Conservation (phyloP, 1,140 invertebrate genomes). For the Heliothis virescens region DNA sequence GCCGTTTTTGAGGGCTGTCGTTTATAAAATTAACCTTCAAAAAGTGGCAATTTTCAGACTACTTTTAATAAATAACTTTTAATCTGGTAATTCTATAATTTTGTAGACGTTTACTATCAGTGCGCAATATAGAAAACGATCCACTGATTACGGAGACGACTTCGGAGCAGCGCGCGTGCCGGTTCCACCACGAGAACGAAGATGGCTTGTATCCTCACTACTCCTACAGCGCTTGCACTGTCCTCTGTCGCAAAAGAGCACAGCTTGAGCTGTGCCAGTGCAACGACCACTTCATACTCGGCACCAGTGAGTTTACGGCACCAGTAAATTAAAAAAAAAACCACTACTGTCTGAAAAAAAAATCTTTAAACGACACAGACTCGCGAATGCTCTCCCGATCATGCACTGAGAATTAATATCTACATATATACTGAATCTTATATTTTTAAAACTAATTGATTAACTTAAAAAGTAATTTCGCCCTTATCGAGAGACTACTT, state of each 20-base stretch:
- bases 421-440: too few species aligned
- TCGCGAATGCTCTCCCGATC: too few species aligned
- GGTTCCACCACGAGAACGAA: constrained; percentile 88
- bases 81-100: neutral
- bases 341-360: constrained; percentile 63
- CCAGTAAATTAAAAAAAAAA: constrained; percentile 53
- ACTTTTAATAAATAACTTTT: neutral
- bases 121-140: constrained; percentile 88
- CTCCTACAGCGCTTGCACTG: constrained; percentile 89
- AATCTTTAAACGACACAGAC: too few species aligned
- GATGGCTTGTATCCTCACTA: constrained; percentile 88
- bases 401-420: too few species aligned
- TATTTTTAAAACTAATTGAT: too few species aligned
- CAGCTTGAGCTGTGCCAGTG: constrained; percentile 88
- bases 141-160: constrained; percentile 85
- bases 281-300: constrained; percentile 89
- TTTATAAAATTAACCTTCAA: too few species aligned
- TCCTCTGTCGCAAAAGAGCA: constrained; percentile 88
- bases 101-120: constrained; percentile 84
- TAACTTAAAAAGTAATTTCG: too few species aligned
- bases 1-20: too few species aligned
- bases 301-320: constrained; percentile 76
- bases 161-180: constrained; percentile 86
- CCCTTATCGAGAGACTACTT: too few species aligned
- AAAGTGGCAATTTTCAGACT: neutral